phyloP scores from a whole-genome alignment of 2,797 vertebrate species.

The Hipposideros larvatus region DNA sequence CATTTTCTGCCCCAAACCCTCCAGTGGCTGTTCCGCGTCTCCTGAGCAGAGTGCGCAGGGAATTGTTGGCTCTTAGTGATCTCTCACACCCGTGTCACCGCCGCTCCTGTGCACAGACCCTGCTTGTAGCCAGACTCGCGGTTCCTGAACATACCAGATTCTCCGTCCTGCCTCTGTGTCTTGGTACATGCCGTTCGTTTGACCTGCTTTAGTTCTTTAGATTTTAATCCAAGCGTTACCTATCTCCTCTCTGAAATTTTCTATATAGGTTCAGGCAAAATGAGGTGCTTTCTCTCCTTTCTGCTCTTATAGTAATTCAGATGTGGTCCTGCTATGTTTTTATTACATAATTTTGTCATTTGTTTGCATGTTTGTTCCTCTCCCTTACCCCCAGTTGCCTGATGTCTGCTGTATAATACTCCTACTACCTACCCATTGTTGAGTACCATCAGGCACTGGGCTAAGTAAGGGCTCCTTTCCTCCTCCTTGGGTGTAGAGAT shows the following conservation, averaged over 20 bases:
- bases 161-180: neutral
- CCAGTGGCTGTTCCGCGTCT: neutral
- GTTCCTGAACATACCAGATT: neutral
- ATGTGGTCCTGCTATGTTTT: neutral
- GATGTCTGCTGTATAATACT: neutral
- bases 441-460: neutral
- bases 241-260: neutral
- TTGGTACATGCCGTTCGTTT: neutral
- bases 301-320: neutral
- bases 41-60: neutral
- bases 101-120: neutral
- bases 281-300: neutral
- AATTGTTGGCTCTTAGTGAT: neutral
- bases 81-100: neutral
- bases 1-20: neutral
- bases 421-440: neutral
- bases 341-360: slow-evolving; percentile 4
- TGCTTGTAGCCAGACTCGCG: neutral
- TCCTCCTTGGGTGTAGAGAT: neutral
- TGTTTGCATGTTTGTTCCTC: slow-evolving; percentile 1
- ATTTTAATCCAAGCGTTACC: neutral
- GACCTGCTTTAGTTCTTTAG: slow-evolving; percentile 30
- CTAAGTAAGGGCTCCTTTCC: neutral
- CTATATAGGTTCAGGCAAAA: neutral
- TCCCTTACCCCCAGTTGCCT: neutral